Evolutionary conservation across 1,140 invertebrate species (phyloP).

Genomic region (Oncopeltus fasciatus): DNA sequence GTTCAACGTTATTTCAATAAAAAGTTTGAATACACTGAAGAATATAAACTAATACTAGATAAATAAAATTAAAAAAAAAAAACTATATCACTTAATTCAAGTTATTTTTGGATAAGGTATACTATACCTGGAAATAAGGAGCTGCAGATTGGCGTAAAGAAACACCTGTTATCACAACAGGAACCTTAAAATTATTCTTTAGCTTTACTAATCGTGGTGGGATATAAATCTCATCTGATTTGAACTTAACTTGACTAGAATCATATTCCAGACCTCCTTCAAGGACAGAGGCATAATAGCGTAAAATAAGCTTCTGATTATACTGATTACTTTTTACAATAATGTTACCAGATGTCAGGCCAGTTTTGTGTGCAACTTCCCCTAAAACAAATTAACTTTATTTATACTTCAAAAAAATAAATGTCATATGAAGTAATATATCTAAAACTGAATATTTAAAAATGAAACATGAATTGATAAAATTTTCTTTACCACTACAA

Average conservation of each 20-base stretch:
- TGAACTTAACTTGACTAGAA: conserved; percentile 37
- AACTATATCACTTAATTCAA: neutral
- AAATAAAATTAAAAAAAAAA: neutral
- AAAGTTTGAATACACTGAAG: no score
- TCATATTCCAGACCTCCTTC: conserved; percentile 41
- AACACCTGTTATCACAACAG: conserved; percentile 53
- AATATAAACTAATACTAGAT: neutral
- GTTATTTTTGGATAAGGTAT: neutral
- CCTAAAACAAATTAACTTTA: no score
- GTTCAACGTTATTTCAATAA: no score
- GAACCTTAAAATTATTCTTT: conserved; percentile 53
- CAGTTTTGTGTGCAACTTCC: conserved; percentile 37
- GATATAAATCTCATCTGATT: conserved; percentile 32
- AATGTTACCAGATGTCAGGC: conserved; percentile 47
- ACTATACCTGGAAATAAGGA: conserved; percentile 40
- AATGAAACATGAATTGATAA: neutral
- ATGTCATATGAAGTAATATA: neutral
- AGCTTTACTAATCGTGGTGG: conserved; percentile 41
- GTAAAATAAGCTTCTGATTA: conserved; percentile 43
- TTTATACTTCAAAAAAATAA: no score
- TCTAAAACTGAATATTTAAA: neutral
- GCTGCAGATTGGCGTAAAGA: conserved; percentile 44
- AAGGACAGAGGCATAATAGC: conserved; percentile 39
- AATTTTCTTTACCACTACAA: no score
- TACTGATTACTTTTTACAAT: conserved; percentile 47